Evolutionary conservation across 2,113 vertebrate species (phyloP).

Genomic region (Procavia capensis): DNA sequence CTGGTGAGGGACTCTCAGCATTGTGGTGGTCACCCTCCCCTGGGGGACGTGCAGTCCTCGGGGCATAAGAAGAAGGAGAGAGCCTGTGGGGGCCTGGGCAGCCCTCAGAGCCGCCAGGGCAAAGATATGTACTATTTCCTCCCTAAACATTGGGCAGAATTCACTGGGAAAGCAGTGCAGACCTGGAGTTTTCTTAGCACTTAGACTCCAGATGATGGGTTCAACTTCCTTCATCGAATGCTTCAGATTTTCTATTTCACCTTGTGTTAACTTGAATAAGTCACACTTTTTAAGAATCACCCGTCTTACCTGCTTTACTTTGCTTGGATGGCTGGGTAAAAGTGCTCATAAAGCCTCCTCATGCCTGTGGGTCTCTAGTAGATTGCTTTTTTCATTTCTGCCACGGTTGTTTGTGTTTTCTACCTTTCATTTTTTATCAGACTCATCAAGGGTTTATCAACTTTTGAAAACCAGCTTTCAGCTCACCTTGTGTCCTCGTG

Average conservation of each 20-base stretch:
- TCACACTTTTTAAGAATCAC: not conserved
- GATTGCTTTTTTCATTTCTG: not conserved
- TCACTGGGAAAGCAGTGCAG: not conserved
- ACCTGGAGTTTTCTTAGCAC: not conserved
- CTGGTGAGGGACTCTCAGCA: not conserved
- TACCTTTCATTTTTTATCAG: not conserved
- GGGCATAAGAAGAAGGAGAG: not conserved
- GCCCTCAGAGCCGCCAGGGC: too few species aligned
- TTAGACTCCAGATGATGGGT: not conserved
- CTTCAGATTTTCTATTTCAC: not conserved
- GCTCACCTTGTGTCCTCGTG: not conserved
- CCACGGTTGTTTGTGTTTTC: too few species aligned
- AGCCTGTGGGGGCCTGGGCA: not conserved
- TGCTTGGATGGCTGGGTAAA: not conserved
- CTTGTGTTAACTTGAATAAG: not conserved
- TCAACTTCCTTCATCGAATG: not conserved
- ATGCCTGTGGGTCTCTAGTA: not conserved
- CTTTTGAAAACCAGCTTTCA: not conserved
- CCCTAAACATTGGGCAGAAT: not conserved
- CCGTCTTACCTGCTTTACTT: not conserved
- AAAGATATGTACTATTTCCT: too few species aligned
- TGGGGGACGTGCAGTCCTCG: not conserved
- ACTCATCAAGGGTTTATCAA: not conserved
- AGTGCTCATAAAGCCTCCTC: not conserved
- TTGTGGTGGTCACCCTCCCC: not conserved